Evolutionary conservation across 2,113 vertebrate species (phyloP).

Genomic region (Chinchilla lanigera): DNA sequence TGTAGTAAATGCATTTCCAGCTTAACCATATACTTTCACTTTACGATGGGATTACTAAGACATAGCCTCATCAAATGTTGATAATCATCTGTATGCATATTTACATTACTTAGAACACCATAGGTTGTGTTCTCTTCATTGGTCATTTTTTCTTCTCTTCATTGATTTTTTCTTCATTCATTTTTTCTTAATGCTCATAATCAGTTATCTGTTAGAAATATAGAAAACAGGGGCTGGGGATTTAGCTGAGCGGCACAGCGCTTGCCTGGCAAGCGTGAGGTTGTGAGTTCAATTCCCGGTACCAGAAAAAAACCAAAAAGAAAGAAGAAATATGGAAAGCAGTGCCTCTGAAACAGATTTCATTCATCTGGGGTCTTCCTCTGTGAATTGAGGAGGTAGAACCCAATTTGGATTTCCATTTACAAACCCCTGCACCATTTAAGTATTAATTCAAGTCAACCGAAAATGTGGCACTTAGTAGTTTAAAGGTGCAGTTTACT

Average conservation of each 20-base stretch:
- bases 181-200: neutral
- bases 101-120: constrained; percentile 18
- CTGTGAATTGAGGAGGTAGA: neutral
- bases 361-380: neutral
- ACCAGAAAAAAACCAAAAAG: too few species aligned
- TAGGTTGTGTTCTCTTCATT: neutral
- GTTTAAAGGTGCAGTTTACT: constrained; percentile 48
- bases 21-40: neutral
- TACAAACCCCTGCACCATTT: neutral
- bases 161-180: neutral
- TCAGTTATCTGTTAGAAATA: neutral
- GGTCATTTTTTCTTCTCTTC: constrained; percentile 12
- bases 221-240: too few species aligned
- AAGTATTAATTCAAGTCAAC: constrained; percentile 16
- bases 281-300: too few species aligned
- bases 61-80: neutral
- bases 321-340: neutral
- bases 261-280: too few species aligned
- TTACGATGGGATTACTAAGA: neutral
- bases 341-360: neutral
- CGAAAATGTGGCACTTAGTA: neutral
- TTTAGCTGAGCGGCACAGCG: too few species aligned
- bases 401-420: neutral
- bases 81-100: neutral
- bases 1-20: neutral